Base-by-base conservation (phyloP, 2,888 invertebrate species). In the Ornithoptera alexandrae region DNA sequence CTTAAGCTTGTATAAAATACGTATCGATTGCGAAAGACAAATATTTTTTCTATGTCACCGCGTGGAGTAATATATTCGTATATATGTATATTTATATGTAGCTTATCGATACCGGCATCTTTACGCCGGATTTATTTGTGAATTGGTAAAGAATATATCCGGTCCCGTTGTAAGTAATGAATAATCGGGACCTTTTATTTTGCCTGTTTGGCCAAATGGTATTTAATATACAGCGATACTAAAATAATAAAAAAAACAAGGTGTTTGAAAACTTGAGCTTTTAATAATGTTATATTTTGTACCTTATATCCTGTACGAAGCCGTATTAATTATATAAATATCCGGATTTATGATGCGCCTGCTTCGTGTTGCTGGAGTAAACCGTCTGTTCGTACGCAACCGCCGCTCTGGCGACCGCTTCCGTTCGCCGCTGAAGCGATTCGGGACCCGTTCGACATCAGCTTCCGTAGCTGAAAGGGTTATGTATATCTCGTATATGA, bases 201-300 rank as follows among this genome's bases (percentile, higher is more conserved):
- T 75, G 78, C 78, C 78, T 67, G 70, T 75, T 78, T 75, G 78
- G 78, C 78, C 74, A 71, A 71, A 76, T 74, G 73, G 72, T 78
- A 75, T 76, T 74, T 75, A 74, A 77, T 75, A 71, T 71, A 74
- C 74, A 73, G 78, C 78, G 77, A 84, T 85, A 87, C 87, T 88
- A 88, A 84, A 42, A 22, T 22, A 22, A 22, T 30, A 17, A 39
- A 79, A 73, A 76, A 81, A 71, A 87, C 82, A 90, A 89, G 87
- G 89, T 90, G 86, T 89, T 84, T 82, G 86, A 81, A 88, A 90
- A 84, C 86, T 83, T 87, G 90, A 91, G 90, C 90, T 91, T 91
- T 85, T 84, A 81, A 86, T 80, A 79, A 82, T 81, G 82, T 81
- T 82, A 83, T 85, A 84, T 84, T 85, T 83, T 85, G 81, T 82